phyloP scores from a whole-genome alignment of 2,113 vertebrate genomes.

The Mesembrinibis cayennensis region DNA sequence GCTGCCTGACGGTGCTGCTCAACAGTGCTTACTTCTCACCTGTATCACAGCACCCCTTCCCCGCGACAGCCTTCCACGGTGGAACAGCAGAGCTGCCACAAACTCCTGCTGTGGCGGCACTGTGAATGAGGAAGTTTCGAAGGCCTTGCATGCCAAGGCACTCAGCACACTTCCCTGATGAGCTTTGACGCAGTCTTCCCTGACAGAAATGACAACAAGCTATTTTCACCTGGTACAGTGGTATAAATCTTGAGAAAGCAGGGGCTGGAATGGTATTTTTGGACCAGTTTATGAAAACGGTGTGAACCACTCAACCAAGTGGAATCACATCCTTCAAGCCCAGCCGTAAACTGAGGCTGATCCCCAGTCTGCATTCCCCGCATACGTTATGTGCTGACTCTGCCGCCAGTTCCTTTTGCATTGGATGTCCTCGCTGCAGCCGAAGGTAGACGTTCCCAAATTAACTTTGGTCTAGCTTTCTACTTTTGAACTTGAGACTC shows the following conservation, averaged over 20 bases:
- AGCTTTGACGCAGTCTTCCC: neutral
- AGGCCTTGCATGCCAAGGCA: neutral
- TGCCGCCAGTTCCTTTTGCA: neutral
- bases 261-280: neutral
- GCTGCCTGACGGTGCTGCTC: neutral
- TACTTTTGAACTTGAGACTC: neutral
- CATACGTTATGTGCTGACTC: accelerated
- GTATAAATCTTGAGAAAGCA: neutral
- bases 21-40: neutral
- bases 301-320: neutral
- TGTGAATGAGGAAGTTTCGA: neutral
- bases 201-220: neutral
- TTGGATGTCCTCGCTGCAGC: neutral
- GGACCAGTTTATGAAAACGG: neutral
- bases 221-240: neutral
- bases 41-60: neutral
- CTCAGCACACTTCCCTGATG: neutral
- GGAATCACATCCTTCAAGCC: neutral
- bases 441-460: neutral
- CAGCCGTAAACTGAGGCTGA: neutral
- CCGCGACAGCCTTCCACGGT: accelerated
- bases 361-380: neutral
- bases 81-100: neutral
- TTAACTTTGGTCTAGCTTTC: neutral
- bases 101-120: accelerated